Base-by-base conservation (phyloP, 2,797 vertebrate species). In the Pantherophis alleghaniensis region DNA sequence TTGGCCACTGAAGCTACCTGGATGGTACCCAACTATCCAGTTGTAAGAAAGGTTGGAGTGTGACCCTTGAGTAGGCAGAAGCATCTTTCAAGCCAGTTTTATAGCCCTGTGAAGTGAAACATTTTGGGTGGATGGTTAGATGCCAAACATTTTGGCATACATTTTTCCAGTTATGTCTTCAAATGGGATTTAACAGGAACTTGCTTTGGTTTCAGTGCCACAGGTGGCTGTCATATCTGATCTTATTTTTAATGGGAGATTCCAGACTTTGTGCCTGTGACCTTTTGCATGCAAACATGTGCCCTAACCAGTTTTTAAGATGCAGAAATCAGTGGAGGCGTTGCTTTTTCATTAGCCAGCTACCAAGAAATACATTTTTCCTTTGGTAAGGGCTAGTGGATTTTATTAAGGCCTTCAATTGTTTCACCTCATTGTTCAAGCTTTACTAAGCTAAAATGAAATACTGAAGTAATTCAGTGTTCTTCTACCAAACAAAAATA, bases 401-500 rank as follows among this genome's bases (percentile, higher is more conserved):
- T 66, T 87, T 66, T 32, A 61, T 63, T 66, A 87, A 74, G 61
- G 22, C 7, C 24, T 7, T 32, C 20, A 4, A 20, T 28, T 20
- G 28, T 87, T 63, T 61, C 22, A 22, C 16, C 32, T 74, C 61
- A 57, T 28, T 42, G 56, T 57, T 88, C 37, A 74, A 59, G 57
- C 57, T 9, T 2, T 92, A 60, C 60, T 92, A 69, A 83, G 56
- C 37, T 24, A 12, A 79, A 79, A 89, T 26, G 32, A 69, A 74
- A 28, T 59, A 22, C 63, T 88, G 47, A 74, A 79, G 24, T 79
- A 74, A 88, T 92, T 92, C 61, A 47, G 5, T 56, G 12, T 92
- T 90, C 55, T 32, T 90, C 87, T 47, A 90, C 60, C 60, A 90
- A 93, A 88, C 66, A 92, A 56, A 90, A 87, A 87, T 53, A 57